A percentile compares a stretch with the other conserved stretches of the same genome.
Conservation (phyloP, 2,797 vertebrate species). For the Euphonia xanthogaster region DNA sequence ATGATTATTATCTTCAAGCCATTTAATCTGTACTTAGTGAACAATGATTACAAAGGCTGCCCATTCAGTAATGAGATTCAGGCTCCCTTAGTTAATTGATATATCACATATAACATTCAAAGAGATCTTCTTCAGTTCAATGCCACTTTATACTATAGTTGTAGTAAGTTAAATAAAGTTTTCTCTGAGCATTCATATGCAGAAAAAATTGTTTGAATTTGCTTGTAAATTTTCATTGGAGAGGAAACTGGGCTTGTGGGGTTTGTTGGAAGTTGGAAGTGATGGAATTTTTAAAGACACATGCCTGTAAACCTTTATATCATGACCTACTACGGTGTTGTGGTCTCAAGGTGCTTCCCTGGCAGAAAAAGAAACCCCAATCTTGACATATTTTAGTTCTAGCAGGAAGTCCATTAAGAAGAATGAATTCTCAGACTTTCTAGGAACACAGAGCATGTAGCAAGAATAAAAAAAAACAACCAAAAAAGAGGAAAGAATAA, state of each 20-base stretch:
- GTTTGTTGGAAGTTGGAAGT: background rate
- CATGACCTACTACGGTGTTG: background rate
- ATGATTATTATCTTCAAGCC: conserved; percentile 5
- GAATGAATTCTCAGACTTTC: background rate
- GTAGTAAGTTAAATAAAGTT: background rate
- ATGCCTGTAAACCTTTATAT: background rate
- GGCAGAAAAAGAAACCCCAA: background rate
- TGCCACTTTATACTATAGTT: background rate
- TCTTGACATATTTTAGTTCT: background rate
- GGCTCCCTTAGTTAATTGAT: background rate
- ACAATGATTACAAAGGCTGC: background rate
- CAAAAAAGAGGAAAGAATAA: background rate
- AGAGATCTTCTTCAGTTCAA: background rate
- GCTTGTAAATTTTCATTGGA: background rate
- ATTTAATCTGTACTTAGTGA: conserved; percentile 6
- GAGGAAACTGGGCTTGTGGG: background rate
- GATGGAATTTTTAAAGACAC: background rate
- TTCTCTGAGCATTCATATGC: background rate
- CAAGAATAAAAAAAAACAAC: background rate
- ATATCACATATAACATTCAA: background rate
- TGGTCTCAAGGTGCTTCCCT: background rate
- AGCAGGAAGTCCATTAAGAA: background rate
- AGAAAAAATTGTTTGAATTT: background rate
- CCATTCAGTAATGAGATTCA: conserved; percentile 1
- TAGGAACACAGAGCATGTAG: background rate